Conservation (phyloP, 2,888 invertebrate genomes). For the Agelastica alni region DNA sequence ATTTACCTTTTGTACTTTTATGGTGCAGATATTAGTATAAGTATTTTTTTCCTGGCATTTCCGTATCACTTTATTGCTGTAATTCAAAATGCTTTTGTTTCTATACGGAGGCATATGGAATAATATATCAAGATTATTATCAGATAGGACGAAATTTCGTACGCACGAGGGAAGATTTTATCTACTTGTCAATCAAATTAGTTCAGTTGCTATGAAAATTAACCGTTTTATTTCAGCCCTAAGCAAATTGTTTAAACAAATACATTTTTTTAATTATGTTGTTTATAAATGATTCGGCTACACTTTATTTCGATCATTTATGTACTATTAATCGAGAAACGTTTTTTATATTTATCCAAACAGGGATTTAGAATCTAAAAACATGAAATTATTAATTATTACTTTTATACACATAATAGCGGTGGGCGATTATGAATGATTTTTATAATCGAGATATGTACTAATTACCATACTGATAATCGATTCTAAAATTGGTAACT, state of each 20-base stretch:
- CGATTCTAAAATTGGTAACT: too few relatives aligned
- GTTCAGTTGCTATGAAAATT: slow-evolving; percentile 37
- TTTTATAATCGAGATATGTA: too few relatives aligned
- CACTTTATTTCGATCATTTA: too few relatives aligned
- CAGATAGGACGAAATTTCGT: slow-evolving; percentile 27
- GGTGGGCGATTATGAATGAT: too few relatives aligned
- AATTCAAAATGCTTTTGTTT: slow-evolving; percentile 30
- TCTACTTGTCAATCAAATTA: slow-evolving; percentile 40
- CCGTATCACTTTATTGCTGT: slow-evolving; percentile 33
- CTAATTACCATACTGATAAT: too few relatives aligned
- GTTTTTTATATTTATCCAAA: too few relatives aligned
- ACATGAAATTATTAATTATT: too few relatives aligned
- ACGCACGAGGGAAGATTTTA: slow-evolving; percentile 32
- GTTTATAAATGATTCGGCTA: too few relatives aligned
- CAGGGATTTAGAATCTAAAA: too few relatives aligned
- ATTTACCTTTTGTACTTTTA: slow-evolving; percentile 30
- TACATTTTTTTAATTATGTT: too few relatives aligned
- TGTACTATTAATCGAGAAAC: too few relatives aligned
- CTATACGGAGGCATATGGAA: slow-evolving; percentile 34
- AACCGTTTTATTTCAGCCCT: slow-evolving; percentile 28
- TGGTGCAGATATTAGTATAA: slow-evolving; percentile 29
- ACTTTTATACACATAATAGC: too few relatives aligned
- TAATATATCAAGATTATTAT: slow-evolving; percentile 35
- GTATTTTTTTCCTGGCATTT: slow-evolving; percentile 30
- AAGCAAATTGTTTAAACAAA: slow-evolving; percentile 9